Percentiles rank a stretch among this genome's conserved stretches.
Conservation (phyloP, 2,113 vertebrate species). For the Urocolius indicus region DNA sequence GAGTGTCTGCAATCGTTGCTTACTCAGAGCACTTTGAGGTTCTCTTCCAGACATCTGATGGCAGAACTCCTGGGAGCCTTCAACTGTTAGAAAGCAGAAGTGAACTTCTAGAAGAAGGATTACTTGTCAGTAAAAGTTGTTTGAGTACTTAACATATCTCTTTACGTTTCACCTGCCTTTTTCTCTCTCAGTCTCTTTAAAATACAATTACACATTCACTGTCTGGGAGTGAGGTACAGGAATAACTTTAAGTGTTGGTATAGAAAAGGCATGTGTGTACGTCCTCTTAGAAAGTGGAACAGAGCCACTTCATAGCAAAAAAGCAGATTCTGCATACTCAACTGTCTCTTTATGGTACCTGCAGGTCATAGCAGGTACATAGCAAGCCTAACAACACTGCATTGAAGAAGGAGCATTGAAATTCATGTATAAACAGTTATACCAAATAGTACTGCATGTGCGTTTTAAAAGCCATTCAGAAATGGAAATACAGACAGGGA, state of each 20-base stretch:
- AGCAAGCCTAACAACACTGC: not conserved
- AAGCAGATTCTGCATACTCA: not conserved
- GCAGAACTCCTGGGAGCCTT: not conserved
- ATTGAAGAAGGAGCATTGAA: not conserved
- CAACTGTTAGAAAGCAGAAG: not conserved
- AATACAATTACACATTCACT: not conserved
- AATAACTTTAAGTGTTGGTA: not conserved
- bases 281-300: not conserved
- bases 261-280: not conserved
- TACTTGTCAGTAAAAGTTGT: not conserved
- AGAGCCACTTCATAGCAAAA: not conserved
- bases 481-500: not conserved
- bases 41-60: not conserved
- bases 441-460: not conserved
- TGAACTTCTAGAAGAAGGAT: not conserved
- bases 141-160: not conserved
- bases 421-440: not conserved
- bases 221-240: rapidly evolving
- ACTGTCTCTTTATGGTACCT: not conserved
- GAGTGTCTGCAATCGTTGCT: not conserved
- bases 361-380: not conserved
- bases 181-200: not conserved
- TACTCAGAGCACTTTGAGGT: not conserved
- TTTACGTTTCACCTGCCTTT: not conserved
- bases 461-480: not conserved